phyloP scores from a whole-genome alignment of 2,113 vertebrate species.

The Corydoras sp. region DNA sequence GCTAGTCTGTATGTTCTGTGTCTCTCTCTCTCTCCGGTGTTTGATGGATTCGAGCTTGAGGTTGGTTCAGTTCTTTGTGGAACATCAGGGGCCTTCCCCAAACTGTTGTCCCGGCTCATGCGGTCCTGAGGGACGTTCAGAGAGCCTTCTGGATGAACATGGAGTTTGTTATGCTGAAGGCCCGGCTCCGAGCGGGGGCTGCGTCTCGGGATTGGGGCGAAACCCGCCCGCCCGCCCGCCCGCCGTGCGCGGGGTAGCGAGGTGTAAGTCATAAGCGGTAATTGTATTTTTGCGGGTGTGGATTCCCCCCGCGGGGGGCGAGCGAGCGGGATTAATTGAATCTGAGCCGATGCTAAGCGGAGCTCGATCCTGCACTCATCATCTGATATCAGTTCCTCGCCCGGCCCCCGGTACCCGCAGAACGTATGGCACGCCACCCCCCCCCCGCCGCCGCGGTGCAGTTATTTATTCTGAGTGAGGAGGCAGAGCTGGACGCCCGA shows the following conservation, averaged over 20 bases:
- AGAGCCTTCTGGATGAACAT: not conserved
- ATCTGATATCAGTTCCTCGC: slow-evolving; percentile 65
- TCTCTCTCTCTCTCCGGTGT: too few relatives aligned
- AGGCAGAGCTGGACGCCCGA: slow-evolving; percentile 1
- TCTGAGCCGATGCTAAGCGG: slow-evolving; percentile 64
- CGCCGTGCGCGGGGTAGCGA: slow-evolving; percentile 51
- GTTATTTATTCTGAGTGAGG: slow-evolving; percentile 57
- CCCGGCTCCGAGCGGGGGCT: not conserved
- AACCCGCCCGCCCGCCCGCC: not conserved
- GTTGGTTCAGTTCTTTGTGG: too few relatives aligned
- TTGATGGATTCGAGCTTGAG: too few relatives aligned
- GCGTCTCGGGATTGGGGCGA: not conserved
- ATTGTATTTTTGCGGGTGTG: slow-evolving; percentile 66
- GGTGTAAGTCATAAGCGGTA: slow-evolving; percentile 61
- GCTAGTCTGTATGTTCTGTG: too few relatives aligned
- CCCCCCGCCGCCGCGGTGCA: slow-evolving; percentile 61
- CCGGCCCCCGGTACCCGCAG: slow-evolving; percentile 58
- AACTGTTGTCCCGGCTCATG: too few relatives aligned
- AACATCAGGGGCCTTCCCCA: too few relatives aligned
- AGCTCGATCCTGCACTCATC: slow-evolving; percentile 67
- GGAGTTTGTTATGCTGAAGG: not conserved
- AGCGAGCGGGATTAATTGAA: slow-evolving; percentile 59
- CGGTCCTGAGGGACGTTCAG: too few relatives aligned
- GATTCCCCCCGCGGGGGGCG: slow-evolving; percentile 62
- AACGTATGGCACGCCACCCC: slow-evolving; percentile 59